Conservation (phyloP, 2,888 invertebrate species). For the Theretra japonica region DNA sequence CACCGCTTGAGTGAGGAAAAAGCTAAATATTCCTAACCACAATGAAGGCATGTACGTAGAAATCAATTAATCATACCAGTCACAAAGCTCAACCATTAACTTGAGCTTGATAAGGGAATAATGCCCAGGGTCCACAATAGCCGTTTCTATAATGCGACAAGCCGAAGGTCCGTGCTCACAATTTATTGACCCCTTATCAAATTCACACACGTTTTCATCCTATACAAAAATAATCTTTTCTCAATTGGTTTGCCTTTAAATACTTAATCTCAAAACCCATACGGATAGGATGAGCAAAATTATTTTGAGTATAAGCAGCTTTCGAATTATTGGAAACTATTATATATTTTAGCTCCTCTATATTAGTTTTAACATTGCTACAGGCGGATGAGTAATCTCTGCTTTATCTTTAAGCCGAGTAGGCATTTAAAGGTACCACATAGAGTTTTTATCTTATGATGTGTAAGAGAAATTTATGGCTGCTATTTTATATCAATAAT, state of each 20-base stretch:
- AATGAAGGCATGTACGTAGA: slow-evolving; percentile 73
- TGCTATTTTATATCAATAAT: no score
- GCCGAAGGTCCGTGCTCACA: slow-evolving; percentile 63
- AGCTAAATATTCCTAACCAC: slow-evolving; percentile 80
- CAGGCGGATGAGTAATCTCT: no score
- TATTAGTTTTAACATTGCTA: no score
- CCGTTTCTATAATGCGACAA: slow-evolving; percentile 71
- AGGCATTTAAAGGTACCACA: no score
- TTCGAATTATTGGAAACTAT: neutral
- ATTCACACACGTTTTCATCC: slow-evolving; percentile 67
- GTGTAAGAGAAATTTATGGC: no score
- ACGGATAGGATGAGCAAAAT: neutral
- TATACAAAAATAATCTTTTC: slow-evolving; percentile 44
- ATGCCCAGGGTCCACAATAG: slow-evolving; percentile 77
- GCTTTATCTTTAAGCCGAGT: no score
- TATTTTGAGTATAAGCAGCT: slow-evolving; percentile 8
- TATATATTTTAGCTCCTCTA: neutral
- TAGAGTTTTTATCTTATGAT: no score
- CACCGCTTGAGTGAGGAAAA: slow-evolving; percentile 70
- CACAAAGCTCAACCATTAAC: slow-evolving; percentile 83
- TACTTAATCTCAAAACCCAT: slow-evolving; percentile 31
- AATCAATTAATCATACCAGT: slow-evolving; percentile 82
- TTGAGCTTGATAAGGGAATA: slow-evolving; percentile 83
- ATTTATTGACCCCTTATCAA: slow-evolving; percentile 77
- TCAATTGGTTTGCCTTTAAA: slow-evolving; percentile 39